Conservation (phyloP, 2,113 vertebrate species). For the Barnardius zonarius region DNA sequence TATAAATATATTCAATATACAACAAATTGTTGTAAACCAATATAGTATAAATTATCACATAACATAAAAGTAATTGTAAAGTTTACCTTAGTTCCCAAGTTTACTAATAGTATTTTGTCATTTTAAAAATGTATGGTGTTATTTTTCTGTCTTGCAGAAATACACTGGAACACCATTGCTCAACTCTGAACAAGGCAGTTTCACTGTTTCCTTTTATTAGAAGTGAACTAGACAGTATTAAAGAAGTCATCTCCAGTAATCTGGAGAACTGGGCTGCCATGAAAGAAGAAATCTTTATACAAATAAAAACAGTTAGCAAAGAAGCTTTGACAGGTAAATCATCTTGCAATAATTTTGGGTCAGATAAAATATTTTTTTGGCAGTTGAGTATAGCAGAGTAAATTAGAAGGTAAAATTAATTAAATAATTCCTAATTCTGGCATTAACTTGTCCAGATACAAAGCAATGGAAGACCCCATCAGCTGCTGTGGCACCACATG, state of each 20-base stretch:
- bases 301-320: constrained; percentile 68
- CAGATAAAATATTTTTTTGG: neutral
- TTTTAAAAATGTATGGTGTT: neutral
- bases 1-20: neutral
- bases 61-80: neutral
- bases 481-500: neutral
- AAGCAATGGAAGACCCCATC: neutral
- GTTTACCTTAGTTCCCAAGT: neutral
- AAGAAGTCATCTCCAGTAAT: constrained; percentile 73
- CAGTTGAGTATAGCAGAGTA: neutral
- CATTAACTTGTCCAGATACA: neutral
- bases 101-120: neutral
- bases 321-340: constrained; percentile 70
- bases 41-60: neutral
- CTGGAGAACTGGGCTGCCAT: constrained; percentile 73
- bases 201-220: constrained; percentile 70
- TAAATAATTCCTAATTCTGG: neutral
- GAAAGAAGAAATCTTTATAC: constrained; percentile 70
- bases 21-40: neutral
- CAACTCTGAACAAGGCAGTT: constrained; percentile 68
- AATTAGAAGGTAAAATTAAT: neutral
- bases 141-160: constrained; percentile 67
- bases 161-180: constrained; percentile 65
- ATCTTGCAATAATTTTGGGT: neutral
- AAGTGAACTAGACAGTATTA: constrained; percentile 72